Conservation (phyloP, 2,797 vertebrate species). For the Hyperoplus immaculatus region DNA sequence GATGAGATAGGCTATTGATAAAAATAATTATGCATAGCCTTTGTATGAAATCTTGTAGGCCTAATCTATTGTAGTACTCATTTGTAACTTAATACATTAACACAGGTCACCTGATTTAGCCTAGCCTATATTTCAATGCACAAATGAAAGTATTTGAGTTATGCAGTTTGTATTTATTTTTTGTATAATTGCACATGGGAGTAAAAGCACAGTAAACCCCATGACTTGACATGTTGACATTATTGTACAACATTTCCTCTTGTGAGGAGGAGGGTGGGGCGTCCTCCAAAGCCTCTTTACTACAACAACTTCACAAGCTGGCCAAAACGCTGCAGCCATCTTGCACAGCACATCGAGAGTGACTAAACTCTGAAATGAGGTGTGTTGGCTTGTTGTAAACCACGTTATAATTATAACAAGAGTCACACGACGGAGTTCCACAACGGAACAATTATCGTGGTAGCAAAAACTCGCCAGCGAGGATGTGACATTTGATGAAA, state of each 20-base stretch:
- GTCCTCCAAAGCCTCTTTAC: conserved; percentile 64
- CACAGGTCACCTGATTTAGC: no score
- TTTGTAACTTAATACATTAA: background rate
- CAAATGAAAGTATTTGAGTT: background rate
- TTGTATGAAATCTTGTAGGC: background rate
- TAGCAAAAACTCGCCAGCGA: background rate
- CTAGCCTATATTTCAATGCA: background rate
- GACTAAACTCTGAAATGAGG: conserved; percentile 39
- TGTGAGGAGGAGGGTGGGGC: conserved; percentile 67
- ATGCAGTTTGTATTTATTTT: background rate
- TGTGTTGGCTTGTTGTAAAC: conserved; percentile 54
- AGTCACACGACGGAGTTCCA: background rate
- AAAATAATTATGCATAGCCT: background rate
- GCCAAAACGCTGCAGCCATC: conserved; percentile 80
- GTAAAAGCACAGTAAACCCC: background rate
- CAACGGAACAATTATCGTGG: background rate
- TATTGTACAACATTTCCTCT: conserved; percentile 40
- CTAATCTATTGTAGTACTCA: background rate
- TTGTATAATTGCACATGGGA: background rate
- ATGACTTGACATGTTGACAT: conserved; percentile 17
- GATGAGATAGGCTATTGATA: background rate
- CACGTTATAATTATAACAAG: conserved; percentile 34
- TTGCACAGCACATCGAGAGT: conserved; percentile 60
- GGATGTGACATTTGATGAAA: conserved; percentile 29
- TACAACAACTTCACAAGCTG: conserved; percentile 63